Evolutionary conservation across 2,113 vertebrate species (phyloP), one percentile per base, ranked within the genome.

Genomic region (Phrynosoma blainvillii): DNA sequence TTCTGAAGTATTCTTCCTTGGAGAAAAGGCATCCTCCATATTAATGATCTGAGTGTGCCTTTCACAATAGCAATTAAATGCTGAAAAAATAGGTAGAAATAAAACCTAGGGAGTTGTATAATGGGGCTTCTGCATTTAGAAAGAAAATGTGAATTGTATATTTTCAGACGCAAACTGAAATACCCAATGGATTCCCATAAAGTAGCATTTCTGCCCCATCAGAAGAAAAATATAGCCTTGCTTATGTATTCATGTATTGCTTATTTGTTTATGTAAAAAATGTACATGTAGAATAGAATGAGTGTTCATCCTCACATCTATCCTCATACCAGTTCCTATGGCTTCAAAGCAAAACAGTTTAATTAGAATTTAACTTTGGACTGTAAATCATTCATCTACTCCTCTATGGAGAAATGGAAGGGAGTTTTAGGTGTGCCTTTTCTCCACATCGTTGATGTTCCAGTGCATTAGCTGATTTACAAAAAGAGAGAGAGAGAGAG

Each of bases 1-100:
- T 93, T 84, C 74, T 85, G 74, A 90, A 87, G 54, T 74, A 86
- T 86, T n/a, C 73, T 86, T 87, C 68, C 70, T 86, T 21, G 84
- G 74, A 90, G 4, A 12, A 84, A 93, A 86, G 85, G 65, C 3
- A 91, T 75, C 25, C 2, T 74, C 88, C 87, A 71, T 84, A 88
- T 87, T 90, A 93, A 86, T 5, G 66, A 82, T 80, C 74, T 42
- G 74, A 82, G 0, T 47, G 27, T 36, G 56, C 32, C 87, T 86
- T 89, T 87, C 82, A 81, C n/a, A 84, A 84, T 84, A 8, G 25
- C 54, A 90, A 84, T 32, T n/a, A 91, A 87, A 27, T 87, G 5
- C 82, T 89, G 42, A 90, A 84, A 84, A 89, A 68, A 68, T 27
- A 1, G 79, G n/a, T 76, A 32, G 4, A 59, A 7, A 47, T 27